phyloP scores from a whole-genome alignment of 2,797 vertebrate genomes.

The Staurois parvus region DNA sequence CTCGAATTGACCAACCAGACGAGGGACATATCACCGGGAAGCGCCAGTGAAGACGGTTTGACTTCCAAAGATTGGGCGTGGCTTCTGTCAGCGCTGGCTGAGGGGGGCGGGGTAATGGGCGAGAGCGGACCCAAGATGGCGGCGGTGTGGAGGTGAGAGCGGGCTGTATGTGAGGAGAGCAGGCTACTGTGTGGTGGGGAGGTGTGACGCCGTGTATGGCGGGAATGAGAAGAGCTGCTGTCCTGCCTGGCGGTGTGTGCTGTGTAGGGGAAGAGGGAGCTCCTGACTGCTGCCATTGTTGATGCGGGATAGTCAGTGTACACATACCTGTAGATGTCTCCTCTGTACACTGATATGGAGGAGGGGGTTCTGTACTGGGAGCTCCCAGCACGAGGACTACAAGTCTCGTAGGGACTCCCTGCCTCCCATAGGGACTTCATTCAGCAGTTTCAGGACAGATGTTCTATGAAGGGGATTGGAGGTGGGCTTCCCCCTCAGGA shows the following conservation, averaged over 20 bases:
- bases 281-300: background rate
- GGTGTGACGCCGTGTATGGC: background rate
- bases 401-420: too few relatives aligned
- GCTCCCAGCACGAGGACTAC: too few relatives aligned
- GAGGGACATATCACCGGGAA: background rate
- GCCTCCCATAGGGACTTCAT: too few relatives aligned
- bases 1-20: conserved; percentile 2
- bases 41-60: background rate
- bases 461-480: too few relatives aligned
- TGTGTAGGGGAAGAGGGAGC: background rate
- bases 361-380: too few relatives aligned
- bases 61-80: conserved; percentile 58
- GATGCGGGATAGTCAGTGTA: background rate
- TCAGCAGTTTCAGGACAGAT: too few relatives aligned
- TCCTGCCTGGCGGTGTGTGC: too few relatives aligned
- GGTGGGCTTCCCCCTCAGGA: too few relatives aligned
- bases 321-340: too few relatives aligned
- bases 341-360: too few relatives aligned
- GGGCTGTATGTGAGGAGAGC: background rate
- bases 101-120: conserved; percentile 72
- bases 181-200: background rate
- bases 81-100: conserved; percentile 50
- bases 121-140: conserved; percentile 87
- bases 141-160: conserved; percentile 82
- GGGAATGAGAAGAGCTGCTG: background rate